Percentiles rank a stretch among this genome's conserved stretches.
Conservation (phyloP, 1,140 invertebrate genomes). For the Melipona quadrifasciata region DNA sequence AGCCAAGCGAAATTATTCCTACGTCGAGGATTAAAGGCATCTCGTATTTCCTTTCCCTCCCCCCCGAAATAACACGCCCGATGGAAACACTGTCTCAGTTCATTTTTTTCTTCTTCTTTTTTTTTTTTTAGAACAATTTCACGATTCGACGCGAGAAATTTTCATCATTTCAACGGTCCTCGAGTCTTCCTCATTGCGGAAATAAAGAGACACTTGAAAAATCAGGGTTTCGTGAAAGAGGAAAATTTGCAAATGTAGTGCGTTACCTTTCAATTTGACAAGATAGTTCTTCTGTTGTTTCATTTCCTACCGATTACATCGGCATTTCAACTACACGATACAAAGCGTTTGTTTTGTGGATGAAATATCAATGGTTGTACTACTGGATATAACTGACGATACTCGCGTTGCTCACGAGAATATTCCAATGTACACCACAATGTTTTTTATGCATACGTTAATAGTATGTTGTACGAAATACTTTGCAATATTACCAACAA, state of each 20-base stretch:
- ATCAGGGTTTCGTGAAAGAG: background rate
- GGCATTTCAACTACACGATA: background rate
- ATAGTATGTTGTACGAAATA: no score
- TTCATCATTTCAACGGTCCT: background rate
- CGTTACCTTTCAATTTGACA: background rate
- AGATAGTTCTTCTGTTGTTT: background rate
- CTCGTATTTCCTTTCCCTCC: background rate
- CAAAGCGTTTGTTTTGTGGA: background rate
- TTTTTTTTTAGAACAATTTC: background rate
- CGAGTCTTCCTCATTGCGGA: background rate
- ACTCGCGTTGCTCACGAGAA: no score
- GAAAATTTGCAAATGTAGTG: no score
- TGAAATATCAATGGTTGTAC: background rate
- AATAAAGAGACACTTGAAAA: background rate
- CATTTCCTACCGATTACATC: background rate
- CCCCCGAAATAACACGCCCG: background rate
- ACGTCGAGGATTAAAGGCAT: background rate
- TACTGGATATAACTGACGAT: no score
- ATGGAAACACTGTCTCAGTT: background rate
- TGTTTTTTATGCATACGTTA: no score
- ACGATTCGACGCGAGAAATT: background rate
- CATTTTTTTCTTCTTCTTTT: background rate
- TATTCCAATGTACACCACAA: no score
- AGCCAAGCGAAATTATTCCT: constrained; percentile 20
- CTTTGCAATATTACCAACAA: no score